Evolutionary conservation across 2,113 vertebrate species (phyloP).

Genomic region (Podarcis muralis): DNA sequence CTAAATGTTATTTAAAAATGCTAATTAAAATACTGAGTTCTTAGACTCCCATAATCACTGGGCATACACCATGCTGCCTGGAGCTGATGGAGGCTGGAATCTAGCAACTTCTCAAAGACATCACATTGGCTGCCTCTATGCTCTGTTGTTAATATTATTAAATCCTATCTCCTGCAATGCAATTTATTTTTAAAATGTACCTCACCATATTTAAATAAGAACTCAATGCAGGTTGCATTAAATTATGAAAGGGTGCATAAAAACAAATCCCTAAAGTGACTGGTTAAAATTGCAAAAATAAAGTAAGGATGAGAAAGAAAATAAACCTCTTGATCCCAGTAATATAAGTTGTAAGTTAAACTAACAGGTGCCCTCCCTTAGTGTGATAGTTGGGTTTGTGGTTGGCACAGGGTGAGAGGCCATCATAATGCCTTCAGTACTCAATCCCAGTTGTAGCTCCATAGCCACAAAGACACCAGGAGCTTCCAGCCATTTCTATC

Average conservation of each 20-base stretch:
- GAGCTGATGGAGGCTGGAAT: too few relatives aligned
- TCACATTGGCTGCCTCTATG: too few relatives aligned
- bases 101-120: too few relatives aligned
- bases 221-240: background rate
- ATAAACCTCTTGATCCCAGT: background rate
- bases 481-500: background rate
- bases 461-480: slow-evolving; percentile 17
- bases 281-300: background rate
- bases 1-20: background rate
- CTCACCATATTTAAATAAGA: background rate
- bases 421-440: background rate
- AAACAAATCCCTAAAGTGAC: background rate
- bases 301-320: too few relatives aligned
- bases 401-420: background rate
- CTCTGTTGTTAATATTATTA: too few relatives aligned
- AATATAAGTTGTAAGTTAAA: background rate
- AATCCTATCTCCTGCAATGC: slow-evolving; percentile 19
- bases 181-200: slow-evolving; percentile 23
- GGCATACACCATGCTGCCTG: too few relatives aligned
- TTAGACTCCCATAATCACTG: too few relatives aligned
- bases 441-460: slow-evolving; percentile 22
- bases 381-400: background rate
- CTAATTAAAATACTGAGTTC: too few relatives aligned
- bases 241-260: background rate
- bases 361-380: background rate